A percentile compares a stretch with the other conserved stretches of the same genome.
phyloP scores from a whole-genome alignment of 2,797 vertebrate species.

The Benthosema pterotum region DNA sequence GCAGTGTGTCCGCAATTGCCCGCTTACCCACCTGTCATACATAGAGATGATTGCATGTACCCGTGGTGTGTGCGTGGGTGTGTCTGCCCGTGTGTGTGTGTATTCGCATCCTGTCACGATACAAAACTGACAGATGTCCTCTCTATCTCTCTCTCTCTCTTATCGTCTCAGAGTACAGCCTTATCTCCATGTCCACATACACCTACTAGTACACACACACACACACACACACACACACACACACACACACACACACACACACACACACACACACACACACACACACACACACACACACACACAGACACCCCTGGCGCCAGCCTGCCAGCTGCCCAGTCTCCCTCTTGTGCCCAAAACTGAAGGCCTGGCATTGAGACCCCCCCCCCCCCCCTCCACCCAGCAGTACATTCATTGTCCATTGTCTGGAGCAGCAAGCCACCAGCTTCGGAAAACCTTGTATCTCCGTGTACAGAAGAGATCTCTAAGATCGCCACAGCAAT shows the following conservation, averaged over 20 bases:
- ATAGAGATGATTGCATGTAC: constrained; percentile 2
- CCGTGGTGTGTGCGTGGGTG: constrained; percentile 30
- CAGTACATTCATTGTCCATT: constrained; percentile 61
- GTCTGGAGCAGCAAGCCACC: constrained; percentile 19
- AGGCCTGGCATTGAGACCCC: constrained; percentile 42
- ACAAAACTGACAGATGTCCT: constrained; percentile 44
- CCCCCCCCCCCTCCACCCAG: constrained; percentile 27
- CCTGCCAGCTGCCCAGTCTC: constrained; percentile 52
- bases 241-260: neutral
- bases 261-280: constrained; percentile 16
- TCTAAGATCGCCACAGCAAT: no score
- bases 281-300: constrained; percentile 26
- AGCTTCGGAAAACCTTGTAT: no score
- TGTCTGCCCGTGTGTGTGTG: neutral
- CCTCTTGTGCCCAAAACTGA: constrained; percentile 48
- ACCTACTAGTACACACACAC: neutral
- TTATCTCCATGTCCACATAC: constrained; percentile 50
- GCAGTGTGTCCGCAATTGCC: neutral
- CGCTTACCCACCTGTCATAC: constrained; percentile 46
- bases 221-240: neutral
- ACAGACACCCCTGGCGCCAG: constrained; percentile 40
- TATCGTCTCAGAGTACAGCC: constrained; percentile 54
- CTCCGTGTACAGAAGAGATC: no score
- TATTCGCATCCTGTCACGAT: constrained; percentile 34
- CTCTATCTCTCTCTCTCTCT: neutral